A percentile compares a stretch with the other conserved stretches of the same genome.
Conservation (phyloP, 2,888 invertebrate species). For the Ernsta delagoae region DNA sequence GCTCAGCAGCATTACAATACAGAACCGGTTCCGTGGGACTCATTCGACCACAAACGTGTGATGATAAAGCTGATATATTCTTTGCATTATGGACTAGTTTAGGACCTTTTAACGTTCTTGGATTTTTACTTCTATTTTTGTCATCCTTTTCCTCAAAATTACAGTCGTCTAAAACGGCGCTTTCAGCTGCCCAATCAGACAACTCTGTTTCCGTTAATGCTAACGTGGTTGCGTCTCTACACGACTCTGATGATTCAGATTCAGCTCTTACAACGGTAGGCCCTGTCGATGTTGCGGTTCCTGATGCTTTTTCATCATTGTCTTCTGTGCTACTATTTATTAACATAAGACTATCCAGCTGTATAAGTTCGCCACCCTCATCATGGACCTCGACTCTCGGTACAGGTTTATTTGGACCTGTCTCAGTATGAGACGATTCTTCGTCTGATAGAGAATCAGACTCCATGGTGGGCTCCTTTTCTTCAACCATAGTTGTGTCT, state of each 20-base stretch:
- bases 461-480: constrained; percentile 67
- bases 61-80: constrained; percentile 66
- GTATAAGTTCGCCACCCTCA: constrained; percentile 87
- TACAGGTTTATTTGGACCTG: constrained; percentile 77
- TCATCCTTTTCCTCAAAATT: constrained; percentile 75
- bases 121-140: constrained; percentile 61
- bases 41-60: constrained; percentile 75
- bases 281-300: constrained; percentile 66
- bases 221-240: constrained; percentile 88
- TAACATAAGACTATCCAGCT: constrained; percentile 85
- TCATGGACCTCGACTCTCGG: constrained; percentile 91
- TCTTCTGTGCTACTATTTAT: constrained; percentile 62
- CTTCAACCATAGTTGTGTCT: constrained; percentile 76
- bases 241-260: constrained; percentile 86
- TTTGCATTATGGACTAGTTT: constrained; percentile 71
- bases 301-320: constrained; percentile 59
- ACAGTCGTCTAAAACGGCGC: constrained; percentile 90
- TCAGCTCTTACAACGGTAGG: constrained; percentile 72
- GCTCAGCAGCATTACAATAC: constrained; percentile 87
- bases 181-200: constrained; percentile 95
- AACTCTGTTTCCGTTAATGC: constrained; percentile 93
- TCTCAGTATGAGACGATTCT: constrained; percentile 70
- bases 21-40: constrained; percentile 62
- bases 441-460: constrained; percentile 84
- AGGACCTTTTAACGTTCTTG: constrained; percentile 65